These are phyloP conservation scores for Drosophila pegasa DNA, from an alignment of 2,888 invertebrate genomes.

Conservation along the genomic window DNA sequence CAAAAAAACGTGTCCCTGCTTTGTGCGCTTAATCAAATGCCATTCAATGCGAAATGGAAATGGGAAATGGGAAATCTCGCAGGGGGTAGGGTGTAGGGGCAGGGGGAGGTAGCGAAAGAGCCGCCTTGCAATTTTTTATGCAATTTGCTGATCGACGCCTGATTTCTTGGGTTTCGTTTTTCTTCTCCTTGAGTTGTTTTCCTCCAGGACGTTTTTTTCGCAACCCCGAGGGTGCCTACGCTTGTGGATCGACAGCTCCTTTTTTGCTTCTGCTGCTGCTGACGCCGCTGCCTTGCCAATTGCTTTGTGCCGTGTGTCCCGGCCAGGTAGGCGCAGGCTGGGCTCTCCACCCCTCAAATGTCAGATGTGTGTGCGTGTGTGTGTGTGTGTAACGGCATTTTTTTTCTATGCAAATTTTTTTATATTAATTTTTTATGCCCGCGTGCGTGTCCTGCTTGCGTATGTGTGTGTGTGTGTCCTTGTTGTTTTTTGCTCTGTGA, in stretches of 20 bases:
- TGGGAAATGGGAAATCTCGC: constrained; percentile 10
- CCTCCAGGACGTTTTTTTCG: constrained; percentile 29
- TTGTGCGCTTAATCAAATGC: constrained; percentile 73
- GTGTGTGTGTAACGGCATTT: constrained; percentile 83
- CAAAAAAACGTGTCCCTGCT: constrained; percentile 42
- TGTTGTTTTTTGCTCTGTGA: constrained; percentile 51
- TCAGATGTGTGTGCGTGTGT: background rate
- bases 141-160: constrained; percentile 70
- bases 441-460: constrained; percentile 58
- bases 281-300: constrained; percentile 28
- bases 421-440: constrained; percentile 81
- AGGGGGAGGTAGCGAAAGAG: constrained; percentile 1
- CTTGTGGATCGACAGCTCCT: constrained; percentile 40
- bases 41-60: constrained; percentile 47
- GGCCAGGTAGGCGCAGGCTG: constrained; percentile 60
- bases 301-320: constrained; percentile 34
- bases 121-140: constrained; percentile 73
- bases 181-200: constrained; percentile 21
- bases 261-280: constrained; percentile 10
- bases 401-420: constrained; percentile 84
- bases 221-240: constrained; percentile 57
- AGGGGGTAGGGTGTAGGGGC: background rate
- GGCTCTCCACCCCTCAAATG: constrained; percentile 10
- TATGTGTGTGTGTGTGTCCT: constrained; percentile 33
- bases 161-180: constrained; percentile 30